A percentile compares a stretch with the other conserved stretches of the same genome.
phyloP scores from a whole-genome alignment of 2,113 vertebrate genomes.

The Hystrix cristata region DNA sequence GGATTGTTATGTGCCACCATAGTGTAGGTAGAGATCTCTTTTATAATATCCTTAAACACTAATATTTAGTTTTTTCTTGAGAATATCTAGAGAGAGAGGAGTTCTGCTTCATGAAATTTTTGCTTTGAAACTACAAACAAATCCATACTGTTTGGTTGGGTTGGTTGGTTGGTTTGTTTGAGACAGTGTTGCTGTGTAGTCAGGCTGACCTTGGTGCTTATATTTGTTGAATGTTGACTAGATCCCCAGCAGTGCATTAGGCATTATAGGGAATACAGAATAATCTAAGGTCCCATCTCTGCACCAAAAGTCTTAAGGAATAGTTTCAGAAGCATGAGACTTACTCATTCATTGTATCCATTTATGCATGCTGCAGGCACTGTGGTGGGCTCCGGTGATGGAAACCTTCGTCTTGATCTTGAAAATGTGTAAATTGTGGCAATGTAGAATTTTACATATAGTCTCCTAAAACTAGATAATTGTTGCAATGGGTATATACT shows the following conservation, averaged over 20 bases:
- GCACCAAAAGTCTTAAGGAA: background rate
- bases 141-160: background rate
- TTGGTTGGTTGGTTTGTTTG: background rate
- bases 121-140: background rate
- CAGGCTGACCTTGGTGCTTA: background rate
- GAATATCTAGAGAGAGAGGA: background rate
- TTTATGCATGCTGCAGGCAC: background rate
- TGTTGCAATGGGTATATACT: background rate
- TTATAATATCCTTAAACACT: conserved; percentile 16
- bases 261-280: background rate
- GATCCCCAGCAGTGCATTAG: conserved; percentile 1
- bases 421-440: background rate
- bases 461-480: background rate
- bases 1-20: background rate
- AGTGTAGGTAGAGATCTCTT: background rate
- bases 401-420: background rate
- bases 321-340: background rate
- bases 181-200: background rate
- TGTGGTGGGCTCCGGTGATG: background rate
- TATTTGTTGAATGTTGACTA: conserved; percentile 34
- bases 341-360: background rate
- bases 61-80: conserved; percentile 30
- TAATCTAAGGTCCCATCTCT: conserved; percentile 20
- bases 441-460: background rate
- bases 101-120: conserved; percentile 36